A percentile compares a stretch with the other conserved stretches of the same genome.
Evolutionary conservation across 1,140 invertebrate species (phyloP).

Genomic region (Bombus cullumanus): DNA sequence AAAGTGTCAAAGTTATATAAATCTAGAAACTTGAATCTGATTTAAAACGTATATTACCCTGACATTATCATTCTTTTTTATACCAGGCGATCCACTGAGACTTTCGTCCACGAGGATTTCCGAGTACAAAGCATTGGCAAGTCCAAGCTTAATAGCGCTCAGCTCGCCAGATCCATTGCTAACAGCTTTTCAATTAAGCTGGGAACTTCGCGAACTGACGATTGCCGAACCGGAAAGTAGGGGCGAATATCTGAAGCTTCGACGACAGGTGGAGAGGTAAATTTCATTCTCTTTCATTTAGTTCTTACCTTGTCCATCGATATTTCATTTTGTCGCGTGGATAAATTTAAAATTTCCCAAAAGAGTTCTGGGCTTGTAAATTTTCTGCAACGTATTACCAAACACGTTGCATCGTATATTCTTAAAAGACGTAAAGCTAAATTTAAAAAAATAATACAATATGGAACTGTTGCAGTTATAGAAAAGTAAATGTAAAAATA

Average conservation of each 20-base stretch:
- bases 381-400: no score
- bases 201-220: constrained; percentile 90
- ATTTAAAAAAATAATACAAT: no score
- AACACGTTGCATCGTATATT: no score
- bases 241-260: constrained; percentile 90
- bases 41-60: no score
- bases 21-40: no score
- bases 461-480: no score
- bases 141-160: constrained; percentile 94
- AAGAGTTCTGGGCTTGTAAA: no score
- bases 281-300: background rate
- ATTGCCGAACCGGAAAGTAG: constrained; percentile 92
- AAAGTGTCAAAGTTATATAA: no score
- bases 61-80: background rate
- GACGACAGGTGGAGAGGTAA: constrained; percentile 91
- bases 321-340: no score
- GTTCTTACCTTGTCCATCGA: background rate
- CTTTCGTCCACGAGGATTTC: constrained; percentile 95
- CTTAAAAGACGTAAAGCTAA: no score
- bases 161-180: constrained; percentile 93
- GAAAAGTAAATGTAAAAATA: no score
- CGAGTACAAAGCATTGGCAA: constrained; percentile 95
- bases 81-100: constrained; percentile 87
- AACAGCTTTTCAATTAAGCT: constrained; percentile 92
- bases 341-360: background rate